phyloP scores from a whole-genome alignment of 2,797 vertebrate species.

The Sebastes steindachneri region DNA sequence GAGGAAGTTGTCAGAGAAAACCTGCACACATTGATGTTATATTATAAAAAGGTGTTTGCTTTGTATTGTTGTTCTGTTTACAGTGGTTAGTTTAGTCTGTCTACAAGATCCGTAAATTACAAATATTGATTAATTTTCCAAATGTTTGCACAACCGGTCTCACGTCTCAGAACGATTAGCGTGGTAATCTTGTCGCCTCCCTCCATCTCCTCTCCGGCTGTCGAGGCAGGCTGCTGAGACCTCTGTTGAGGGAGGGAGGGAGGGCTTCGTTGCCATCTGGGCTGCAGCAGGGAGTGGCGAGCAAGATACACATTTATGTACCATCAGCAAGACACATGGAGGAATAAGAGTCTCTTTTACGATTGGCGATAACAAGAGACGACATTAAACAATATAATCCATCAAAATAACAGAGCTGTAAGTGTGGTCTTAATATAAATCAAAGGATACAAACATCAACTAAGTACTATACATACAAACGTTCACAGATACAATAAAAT shows the following conservation, averaged over 20 bases:
- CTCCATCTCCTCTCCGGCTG: constrained; percentile 55
- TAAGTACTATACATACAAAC: background rate
- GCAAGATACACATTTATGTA: constrained; percentile 17
- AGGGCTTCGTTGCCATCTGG: constrained; percentile 71
- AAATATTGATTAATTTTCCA: constrained; percentile 28
- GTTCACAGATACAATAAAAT: background rate
- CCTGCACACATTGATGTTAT: background rate
- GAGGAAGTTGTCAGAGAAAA: background rate
- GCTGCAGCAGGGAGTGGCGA: constrained; percentile 61
- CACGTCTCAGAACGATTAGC: constrained; percentile 43
- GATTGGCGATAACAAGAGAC: background rate
- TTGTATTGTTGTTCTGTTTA: background rate
- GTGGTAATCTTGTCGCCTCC: constrained; percentile 54
- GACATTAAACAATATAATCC: background rate
- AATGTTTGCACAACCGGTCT: constrained; percentile 12
- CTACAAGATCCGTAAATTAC: background rate
- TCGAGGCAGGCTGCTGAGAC: constrained; percentile 62
- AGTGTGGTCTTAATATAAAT: constrained; percentile 9
- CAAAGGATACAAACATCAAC: background rate
- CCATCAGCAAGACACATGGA: constrained; percentile 2
- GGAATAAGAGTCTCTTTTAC: background rate
- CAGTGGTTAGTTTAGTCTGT: background rate
- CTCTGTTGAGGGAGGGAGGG: constrained; percentile 46
- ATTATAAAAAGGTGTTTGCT: background rate
- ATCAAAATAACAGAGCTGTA: background rate